Conservation (phyloP, 1,140 invertebrate genomes). For the fruit fly (Drosophila melanogaster) region DNA sequence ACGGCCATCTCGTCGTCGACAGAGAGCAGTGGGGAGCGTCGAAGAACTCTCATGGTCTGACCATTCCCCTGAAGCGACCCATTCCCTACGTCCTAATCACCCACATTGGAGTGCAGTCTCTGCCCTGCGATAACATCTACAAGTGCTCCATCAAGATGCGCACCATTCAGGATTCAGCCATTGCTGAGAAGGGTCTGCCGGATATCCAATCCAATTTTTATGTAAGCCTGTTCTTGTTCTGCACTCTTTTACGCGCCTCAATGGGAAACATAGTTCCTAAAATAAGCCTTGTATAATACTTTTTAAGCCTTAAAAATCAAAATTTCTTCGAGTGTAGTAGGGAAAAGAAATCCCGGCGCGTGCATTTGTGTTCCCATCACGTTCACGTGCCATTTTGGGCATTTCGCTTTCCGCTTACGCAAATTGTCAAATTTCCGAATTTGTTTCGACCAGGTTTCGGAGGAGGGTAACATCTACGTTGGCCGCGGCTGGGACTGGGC, state of each 20-base stretch:
- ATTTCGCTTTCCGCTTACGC: constrained; percentile 36
- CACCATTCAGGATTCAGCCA: constrained; percentile 79
- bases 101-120: constrained; percentile 82
- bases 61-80: constrained; percentile 63
- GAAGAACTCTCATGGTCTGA: constrained; percentile 58
- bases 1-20: constrained; percentile 82
- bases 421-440: constrained; percentile 45
- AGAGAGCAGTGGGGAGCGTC: constrained; percentile 85
- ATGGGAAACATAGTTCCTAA: neutral
- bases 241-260: too few relatives aligned
- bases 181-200: constrained; percentile 68
- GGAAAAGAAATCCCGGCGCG: constrained; percentile 8
- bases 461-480: constrained; percentile 87
- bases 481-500: constrained; percentile 87
- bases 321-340: constrained; percentile 15
- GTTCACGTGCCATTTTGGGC: constrained; percentile 38
- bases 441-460: constrained; percentile 85
- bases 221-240: too few relatives aligned
- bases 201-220: constrained; percentile 84
- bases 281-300: too few relatives aligned
- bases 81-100: constrained; percentile 84
- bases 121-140: constrained; percentile 64
- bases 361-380: constrained; percentile 30
- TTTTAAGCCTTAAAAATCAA: too few relatives aligned
- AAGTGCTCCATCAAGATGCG: constrained; percentile 83